Evolutionary conservation across 1,140 invertebrate genomes (phyloP), one percentile per base, ranked within the genome.

Genomic region (Riptortus pedestris): DNA sequence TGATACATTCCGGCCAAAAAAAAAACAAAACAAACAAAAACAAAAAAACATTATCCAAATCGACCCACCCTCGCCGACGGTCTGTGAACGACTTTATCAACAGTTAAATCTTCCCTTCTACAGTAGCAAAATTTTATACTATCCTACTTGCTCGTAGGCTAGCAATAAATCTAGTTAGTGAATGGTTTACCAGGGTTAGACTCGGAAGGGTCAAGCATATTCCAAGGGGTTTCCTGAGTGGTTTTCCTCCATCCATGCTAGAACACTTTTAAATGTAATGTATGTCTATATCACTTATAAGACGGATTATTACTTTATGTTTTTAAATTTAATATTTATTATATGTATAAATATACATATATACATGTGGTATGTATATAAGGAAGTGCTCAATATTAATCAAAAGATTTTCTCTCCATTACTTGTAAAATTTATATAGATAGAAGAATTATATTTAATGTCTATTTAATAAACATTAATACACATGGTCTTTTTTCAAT

Each of bases 121-220:
- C 20, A 24, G 51, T 55, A 55, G 64, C 58, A 61, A 47, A 65
- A 65, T 65, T 65, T 65, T 65, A 59, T 65, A 65, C 64, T 65
- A 65, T 65, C 64, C 64, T 65, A 65, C 43, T 26, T 65, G 64
- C 58, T 65, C 51, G 57, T 65, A 65, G 64, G 64, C 55, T 65
- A 65, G 64, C 64, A 65, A 65, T 65, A 65, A 65, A 51, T 26
- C 18, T 65, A 65, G 64, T 65, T 65, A 65, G 64, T 60, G 58
- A 65, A 65, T 65, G 64, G 64, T 65, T 61, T 55, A 65, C 64
- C 64, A 65, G 64, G 64, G 64, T 65, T 61, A 43, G 45, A 57
- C 47, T 65, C 52, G 29, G 59, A 65, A 65, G 45, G 52, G 51
- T 45, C 59, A 65, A 61, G 55, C 47, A 59, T 65, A 65, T 65